These are phyloP conservation scores for Drosophila arawakana DNA, from an alignment of 1,140 invertebrate species.

Conservation along the genomic window DNA sequence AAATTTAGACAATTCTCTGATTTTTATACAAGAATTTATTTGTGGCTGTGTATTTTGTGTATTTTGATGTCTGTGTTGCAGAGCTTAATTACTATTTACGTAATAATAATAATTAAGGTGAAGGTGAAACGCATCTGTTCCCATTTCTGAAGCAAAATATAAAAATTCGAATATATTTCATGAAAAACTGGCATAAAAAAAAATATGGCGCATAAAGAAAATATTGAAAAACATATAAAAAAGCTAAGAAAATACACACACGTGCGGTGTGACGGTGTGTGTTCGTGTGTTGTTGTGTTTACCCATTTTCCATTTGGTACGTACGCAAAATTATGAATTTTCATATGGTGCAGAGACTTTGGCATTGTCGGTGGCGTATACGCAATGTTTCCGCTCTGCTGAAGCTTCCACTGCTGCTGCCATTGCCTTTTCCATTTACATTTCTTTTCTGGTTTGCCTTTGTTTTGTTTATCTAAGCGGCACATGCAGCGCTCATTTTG, in stretches of 20 bases:
- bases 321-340: conserved; percentile 74
- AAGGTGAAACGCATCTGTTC: conserved; percentile 76
- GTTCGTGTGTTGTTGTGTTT: conserved; percentile 59
- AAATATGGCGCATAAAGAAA: conserved; percentile 67
- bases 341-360: conserved; percentile 34
- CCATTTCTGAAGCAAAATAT: conserved; percentile 45
- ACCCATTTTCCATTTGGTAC: conserved; percentile 64
- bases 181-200: conserved; percentile 28
- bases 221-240: conserved; percentile 75
- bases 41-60: conserved; percentile 14
- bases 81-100: conserved; percentile 76
- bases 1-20: conserved; percentile 26
- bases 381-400: conserved; percentile 61
- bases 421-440: no score
- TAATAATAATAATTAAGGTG: conserved; percentile 79
- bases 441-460: conserved; percentile 12
- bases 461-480: conserved; percentile 69
- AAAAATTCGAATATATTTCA: conserved; percentile 32
- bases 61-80: conserved; percentile 42
- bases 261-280: conserved; percentile 46
- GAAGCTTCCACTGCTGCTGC: conserved; percentile 4
- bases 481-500: conserved; percentile 57
- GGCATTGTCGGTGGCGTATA: conserved; percentile 57
- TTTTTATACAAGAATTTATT: conserved; percentile 31
- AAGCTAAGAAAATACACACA: conserved; percentile 37